Percentiles rank a stretch among this genome's conserved stretches.
These are phyloP conservation scores for Tupaia chinensis DNA, from an alignment of 2,113 vertebrate species.

Conservation along the genomic window DNA sequence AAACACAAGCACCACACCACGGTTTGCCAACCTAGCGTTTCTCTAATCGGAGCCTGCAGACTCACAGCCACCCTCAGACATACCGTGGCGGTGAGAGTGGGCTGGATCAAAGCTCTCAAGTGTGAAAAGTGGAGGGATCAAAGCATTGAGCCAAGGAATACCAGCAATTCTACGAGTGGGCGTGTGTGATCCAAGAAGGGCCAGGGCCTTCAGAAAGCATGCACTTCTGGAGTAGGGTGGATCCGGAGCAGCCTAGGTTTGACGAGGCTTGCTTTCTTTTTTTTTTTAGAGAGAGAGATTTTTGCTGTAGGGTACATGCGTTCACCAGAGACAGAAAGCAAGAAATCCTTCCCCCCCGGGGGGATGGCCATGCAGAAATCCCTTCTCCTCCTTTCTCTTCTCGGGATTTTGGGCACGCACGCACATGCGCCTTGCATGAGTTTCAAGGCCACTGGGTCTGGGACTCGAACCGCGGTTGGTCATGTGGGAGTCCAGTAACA, in stretches of 20 bases:
- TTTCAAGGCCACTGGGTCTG: too few species aligned
- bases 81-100: background rate
- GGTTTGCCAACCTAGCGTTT: background rate
- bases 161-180: background rate
- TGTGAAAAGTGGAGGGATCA: background rate
- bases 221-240: background rate
- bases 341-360: too few species aligned
- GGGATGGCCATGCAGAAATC: too few species aligned
- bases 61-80: background rate
- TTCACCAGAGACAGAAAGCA: too few species aligned
- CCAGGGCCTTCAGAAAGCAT: background rate
- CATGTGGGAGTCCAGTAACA: too few species aligned
- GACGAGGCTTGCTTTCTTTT: background rate
- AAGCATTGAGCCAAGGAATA: background rate
- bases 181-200: background rate
- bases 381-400: too few species aligned
- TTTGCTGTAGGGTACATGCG: too few species aligned
- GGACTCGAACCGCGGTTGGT: too few species aligned
- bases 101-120: background rate
- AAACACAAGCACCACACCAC: background rate
- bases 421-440: too few species aligned
- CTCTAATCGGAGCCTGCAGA: background rate
- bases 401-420: too few species aligned
- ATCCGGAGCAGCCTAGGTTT: background rate
- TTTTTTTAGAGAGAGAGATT: too few species aligned